Percentiles rank a stretch among this genome's conserved stretches.
Conservation (phyloP, 2,888 invertebrate genomes). For the Hesperia comma region DNA sequence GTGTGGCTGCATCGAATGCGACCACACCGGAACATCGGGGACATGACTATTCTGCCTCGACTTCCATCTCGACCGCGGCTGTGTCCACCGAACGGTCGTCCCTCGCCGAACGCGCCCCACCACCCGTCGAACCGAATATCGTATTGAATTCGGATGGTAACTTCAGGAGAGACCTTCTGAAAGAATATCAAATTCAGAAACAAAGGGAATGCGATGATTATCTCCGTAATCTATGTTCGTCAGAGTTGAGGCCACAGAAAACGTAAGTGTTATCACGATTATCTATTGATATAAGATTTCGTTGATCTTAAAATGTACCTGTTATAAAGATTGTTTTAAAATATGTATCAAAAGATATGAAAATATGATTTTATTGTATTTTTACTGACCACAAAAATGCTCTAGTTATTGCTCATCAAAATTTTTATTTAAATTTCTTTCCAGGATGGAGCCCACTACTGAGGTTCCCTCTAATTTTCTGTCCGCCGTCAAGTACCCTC, state of each 20-base stretch:
- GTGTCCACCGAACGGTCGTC: constrained; percentile 85
- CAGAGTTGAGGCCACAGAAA: constrained; percentile 69
- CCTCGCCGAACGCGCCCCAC: constrained; percentile 62
- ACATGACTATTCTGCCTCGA: constrained; percentile 86
- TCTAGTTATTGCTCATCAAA: constrained; percentile 3
- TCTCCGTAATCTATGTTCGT: constrained; percentile 72
- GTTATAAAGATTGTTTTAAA: not conserved
- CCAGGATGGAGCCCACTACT: constrained; percentile 63
- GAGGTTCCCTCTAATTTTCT: constrained; percentile 58
- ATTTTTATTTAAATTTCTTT: constrained; percentile 45
- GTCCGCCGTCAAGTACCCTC: constrained; percentile 53
- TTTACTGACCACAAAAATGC: not conserved
- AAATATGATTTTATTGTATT: not conserved
- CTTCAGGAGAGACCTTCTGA: constrained; percentile 87
- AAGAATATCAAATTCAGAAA: constrained; percentile 92
- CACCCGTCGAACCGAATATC: constrained; percentile 58
- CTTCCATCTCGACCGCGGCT: constrained; percentile 86
- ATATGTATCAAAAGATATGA: not conserved
- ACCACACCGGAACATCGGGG: constrained; percentile 88
- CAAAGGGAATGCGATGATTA: constrained; percentile 84
- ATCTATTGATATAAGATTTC: constrained; percentile 4
- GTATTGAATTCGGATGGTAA: constrained; percentile 63
- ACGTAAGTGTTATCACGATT: constrained; percentile 56
- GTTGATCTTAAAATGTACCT: not conserved
- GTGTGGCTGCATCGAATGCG: constrained; percentile 74